Evolutionary conservation across 2,888 invertebrate species (phyloP), one percentile per base, ranked within the genome.

Genomic region (Dolichopus griseipennis): DNA sequence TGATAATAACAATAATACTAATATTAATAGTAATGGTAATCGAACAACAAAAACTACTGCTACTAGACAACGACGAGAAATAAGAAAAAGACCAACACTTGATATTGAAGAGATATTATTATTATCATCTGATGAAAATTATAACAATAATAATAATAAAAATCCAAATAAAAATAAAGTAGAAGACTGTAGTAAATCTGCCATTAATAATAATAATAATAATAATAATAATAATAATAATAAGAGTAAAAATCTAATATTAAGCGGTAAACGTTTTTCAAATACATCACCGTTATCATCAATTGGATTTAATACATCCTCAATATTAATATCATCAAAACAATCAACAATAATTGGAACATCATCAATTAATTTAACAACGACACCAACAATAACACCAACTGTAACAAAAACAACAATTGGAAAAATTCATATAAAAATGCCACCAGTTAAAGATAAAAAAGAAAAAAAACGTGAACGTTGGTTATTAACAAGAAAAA

Each of bases 401-500:
- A 12, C 12, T 27, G 1, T 27, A 27, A 22, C 9, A 62, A 22
- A 7, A 62, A 9, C 21, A 22, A 62, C 62, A 62, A 22, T 12
- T 10, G 22, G 9, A 62, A 9, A n/a, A 61, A 10, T 15, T n/a
- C 6, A 20, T 27, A 18, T 27, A 18, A 63, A 63, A 63, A 63
- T 63, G 63, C 15, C 27, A 63, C 27, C 63, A 63, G 27, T 63
- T 63, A 63, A 63, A 63, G 63, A 63, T 10, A 21, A 62, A 61
- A 77, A 77, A 20, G 74, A 77, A 27, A 77, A 78, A 68, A 75
- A 75, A 22, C 72, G 74, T 0, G 93, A 93, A 81, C 86, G 93
- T 79, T 94, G 93, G 93, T 84, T 93, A 70, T 84, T 93, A 69
- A 93, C 93, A 64, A 84, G 93, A 70, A 93, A 94, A 82, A 93